Percentiles rank a stretch among this genome's conserved stretches.
These are phyloP conservation scores for Fukomys damarensis DNA, from an alignment of 2,113 vertebrate genomes.

Conservation along the genomic window DNA sequence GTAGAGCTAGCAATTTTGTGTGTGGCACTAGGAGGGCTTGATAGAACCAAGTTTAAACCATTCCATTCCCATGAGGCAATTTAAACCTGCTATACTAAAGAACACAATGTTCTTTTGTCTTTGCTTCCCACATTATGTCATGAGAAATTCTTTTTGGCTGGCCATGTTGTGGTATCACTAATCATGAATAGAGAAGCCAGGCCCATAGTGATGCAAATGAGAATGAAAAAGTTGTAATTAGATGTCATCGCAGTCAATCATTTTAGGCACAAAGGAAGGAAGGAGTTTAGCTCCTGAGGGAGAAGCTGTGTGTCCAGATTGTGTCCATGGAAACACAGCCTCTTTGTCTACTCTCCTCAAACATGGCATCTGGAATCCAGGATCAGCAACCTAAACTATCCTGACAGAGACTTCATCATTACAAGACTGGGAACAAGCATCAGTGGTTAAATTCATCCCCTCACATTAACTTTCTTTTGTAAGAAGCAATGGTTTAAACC, in stretches of 20 bases:
- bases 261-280: background rate
- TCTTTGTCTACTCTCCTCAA: conserved; percentile 49
- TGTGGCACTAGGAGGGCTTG: background rate
- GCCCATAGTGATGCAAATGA: conserved; percentile 75
- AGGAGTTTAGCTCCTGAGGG: background rate
- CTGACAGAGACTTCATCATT: background rate
- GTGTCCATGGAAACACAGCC: conserved; percentile 50
- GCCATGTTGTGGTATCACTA: conserved; percentile 48
- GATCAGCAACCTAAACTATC: background rate
- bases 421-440: background rate
- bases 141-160: conserved; percentile 61
- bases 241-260: conserved; percentile 73
- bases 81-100: conserved; percentile 36
- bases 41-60: conserved; percentile 31
- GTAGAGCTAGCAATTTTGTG: background rate
- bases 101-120: conserved; percentile 42
- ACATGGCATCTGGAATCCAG: background rate
- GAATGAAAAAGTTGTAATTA: conserved; percentile 68
- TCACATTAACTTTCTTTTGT: background rate
- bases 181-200: conserved; percentile 52
- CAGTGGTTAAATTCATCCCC: background rate
- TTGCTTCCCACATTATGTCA: conserved; percentile 69
- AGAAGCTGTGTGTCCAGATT: conserved; percentile 36
- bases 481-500: background rate
- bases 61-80: conserved; percentile 51